Conservation (phyloP, 2,113 vertebrate species). For the Centropus bengalensis region DNA sequence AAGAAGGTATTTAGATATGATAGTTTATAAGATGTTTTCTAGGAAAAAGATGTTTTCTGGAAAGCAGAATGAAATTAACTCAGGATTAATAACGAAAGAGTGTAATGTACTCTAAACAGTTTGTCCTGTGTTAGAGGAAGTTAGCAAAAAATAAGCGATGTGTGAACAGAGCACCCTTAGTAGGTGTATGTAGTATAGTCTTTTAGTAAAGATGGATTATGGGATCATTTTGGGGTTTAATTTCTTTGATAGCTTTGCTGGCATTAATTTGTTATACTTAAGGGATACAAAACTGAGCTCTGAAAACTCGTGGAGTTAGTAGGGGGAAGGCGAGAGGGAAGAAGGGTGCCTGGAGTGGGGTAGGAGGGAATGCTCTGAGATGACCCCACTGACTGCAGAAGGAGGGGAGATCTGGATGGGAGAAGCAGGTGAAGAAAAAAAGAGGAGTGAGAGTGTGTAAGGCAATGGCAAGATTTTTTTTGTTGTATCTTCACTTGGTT, state of each 20-base stretch:
- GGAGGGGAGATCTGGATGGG: neutral
- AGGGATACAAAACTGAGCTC: neutral
- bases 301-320: rapidly evolving
- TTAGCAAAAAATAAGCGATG: neutral
- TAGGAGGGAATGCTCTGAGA: neutral
- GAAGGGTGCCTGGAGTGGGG: neutral
- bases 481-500: neutral
- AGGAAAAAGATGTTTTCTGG: neutral
- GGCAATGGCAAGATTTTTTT: neutral
- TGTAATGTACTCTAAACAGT: neutral
- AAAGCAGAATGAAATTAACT: neutral
- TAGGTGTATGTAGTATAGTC: neutral
- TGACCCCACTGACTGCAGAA: neutral
- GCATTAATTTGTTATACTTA: neutral
- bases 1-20: neutral
- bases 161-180: neutral
- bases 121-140: neutral
- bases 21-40: neutral
- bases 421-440: neutral
- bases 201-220: neutral
- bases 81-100: neutral
- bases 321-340: neutral
- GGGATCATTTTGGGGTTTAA: neutral
- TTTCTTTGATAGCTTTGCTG: neutral
- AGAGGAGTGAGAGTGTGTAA: neutral